Base-by-base conservation (phyloP, 2,888 invertebrate genomes). In the Muscina levida region DNA sequence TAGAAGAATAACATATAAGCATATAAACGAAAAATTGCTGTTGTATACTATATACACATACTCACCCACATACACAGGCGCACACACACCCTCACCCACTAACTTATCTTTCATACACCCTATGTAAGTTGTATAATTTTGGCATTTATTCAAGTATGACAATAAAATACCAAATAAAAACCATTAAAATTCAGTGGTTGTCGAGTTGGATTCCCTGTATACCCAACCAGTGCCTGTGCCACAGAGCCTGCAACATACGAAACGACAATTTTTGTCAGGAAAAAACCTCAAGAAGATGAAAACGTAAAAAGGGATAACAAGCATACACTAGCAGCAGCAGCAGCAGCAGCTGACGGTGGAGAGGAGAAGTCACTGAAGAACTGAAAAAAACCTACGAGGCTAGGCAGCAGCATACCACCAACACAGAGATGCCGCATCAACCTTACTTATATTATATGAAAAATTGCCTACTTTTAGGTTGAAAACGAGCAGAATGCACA, bases 81-180 rank as follows among this genome's bases (percentile, higher is more conserved):
- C 31, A 31, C 31, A 51, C 19, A 51, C 51, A 51, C 51, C 17
- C 51, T 19, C 51, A 51, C 22, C 6, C 51, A 22, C n/a, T 2
- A 17, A 22, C 15, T 15, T 46, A 46, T 46, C 1, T n/a, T n/a
- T n/a, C n/a, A n/a, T n/a, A n/a, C n/a, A n/a, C n/a, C 5, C 15
- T 15, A 15, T 13, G 53, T 26, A 31, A 31, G 17, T 57, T 57
- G 57, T 74, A 74, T 77, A 77, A 78, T 73, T 82, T 82, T 74
- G 78, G 73, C 78, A 81, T 82, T 81, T 81, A 76, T 81, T 81
- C 82, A 76, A 67, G 81, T 80, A 82, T 80, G 71, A 78, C 76
- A 81, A 81, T 81, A 82, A 82, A 81, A 82, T 76, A 67, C 78
- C 80, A 73, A 70, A 82, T 72, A 82, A 77, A 78, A 76, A 67